Conservation (phyloP, 2,113 vertebrate species). For the Opisthocomus hoazin region DNA sequence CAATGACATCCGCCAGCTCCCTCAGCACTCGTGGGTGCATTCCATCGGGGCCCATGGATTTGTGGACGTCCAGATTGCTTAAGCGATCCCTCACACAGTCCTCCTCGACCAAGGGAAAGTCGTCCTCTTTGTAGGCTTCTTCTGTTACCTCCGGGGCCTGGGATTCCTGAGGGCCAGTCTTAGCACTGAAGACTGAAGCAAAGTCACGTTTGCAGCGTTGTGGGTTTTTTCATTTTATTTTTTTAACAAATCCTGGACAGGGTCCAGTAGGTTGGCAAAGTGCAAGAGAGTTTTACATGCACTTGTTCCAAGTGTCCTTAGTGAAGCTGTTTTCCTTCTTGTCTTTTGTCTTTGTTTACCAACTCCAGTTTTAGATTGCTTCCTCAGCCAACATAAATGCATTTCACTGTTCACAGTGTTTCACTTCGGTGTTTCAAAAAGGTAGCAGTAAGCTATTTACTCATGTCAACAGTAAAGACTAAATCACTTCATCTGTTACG, state of each 20-base stretch:
- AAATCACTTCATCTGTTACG: conserved; percentile 38
- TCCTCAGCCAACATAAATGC: not conserved
- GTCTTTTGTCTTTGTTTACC: not conserved
- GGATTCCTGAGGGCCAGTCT: no score
- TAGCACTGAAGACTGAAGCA: no score
- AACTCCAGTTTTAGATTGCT: not conserved
- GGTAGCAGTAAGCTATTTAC: conserved; percentile 13
- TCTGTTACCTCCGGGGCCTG: no score
- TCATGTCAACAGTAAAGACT: conserved; percentile 19
- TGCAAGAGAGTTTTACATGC: not conserved
- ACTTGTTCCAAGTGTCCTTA: not conserved
- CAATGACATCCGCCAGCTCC: no score
- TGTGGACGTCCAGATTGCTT: no score
- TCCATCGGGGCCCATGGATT: no score
- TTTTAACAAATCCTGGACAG: not conserved
- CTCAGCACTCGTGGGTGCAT: no score
- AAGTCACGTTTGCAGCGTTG: not conserved
- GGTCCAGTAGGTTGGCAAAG: not conserved
- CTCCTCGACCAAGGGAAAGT: no score
- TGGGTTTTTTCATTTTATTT: not conserved
- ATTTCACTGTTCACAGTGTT: not conserved
- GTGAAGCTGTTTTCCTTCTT: not conserved
- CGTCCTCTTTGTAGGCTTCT: no score
- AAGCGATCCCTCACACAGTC: no score
- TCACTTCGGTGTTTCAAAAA: not conserved